Conservation (phyloP, 2,113 vertebrate genomes). For the Indicator maculatus region DNA sequence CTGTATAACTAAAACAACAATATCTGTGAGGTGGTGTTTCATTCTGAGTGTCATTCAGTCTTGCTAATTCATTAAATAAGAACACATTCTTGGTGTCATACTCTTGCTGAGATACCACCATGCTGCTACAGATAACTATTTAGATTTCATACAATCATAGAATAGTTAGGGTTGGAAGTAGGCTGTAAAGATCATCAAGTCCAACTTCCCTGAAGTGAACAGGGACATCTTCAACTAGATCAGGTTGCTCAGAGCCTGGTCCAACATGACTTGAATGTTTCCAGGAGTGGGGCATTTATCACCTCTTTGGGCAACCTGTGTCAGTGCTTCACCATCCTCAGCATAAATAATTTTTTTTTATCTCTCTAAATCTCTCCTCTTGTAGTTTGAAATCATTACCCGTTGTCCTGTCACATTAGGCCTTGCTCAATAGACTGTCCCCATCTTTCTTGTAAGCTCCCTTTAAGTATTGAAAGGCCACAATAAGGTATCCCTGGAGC, state of each 20-base stretch:
- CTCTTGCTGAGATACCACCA: background rate
- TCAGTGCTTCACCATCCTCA: background rate
- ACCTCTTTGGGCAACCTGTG: background rate
- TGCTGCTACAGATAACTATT: background rate
- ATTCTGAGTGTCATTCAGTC: background rate
- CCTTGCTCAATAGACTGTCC: background rate
- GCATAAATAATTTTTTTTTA: background rate
- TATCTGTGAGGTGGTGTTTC: background rate
- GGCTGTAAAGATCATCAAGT: background rate
- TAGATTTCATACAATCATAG: background rate
- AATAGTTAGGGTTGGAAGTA: background rate
- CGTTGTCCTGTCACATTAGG: background rate
- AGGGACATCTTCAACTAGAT: background rate
- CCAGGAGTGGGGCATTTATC: background rate
- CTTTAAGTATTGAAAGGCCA: background rate
- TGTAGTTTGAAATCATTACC: background rate
- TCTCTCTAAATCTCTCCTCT: background rate
- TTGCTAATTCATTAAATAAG: background rate
- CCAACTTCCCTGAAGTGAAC: background rate
- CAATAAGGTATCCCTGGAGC: background rate
- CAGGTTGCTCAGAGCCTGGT: background rate
- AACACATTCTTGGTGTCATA: background rate
- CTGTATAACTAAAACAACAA: background rate
- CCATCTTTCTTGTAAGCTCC: background rate
- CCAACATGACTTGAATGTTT: background rate